Evolutionary conservation across 2,888 invertebrate species (phyloP), one percentile per base, ranked within the genome.

Genomic region (Ophraella communa): DNA sequence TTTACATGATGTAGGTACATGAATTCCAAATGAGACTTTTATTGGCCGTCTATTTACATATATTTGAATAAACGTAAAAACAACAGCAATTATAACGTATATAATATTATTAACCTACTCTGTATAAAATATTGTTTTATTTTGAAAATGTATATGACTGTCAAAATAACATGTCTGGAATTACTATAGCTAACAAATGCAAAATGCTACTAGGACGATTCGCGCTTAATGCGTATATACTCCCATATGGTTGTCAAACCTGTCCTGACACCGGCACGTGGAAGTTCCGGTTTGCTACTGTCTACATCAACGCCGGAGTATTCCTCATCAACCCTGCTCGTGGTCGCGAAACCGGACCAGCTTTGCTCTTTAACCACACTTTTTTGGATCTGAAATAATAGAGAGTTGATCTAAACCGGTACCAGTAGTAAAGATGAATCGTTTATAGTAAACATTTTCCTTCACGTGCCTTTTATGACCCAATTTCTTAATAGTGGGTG

Each of bases 191-290:
- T 35, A 35, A 30, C 11, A 30, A 5, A 30, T 30, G 14, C 24
- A 14, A 10, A 47, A 11, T 24, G 24, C 49, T 24, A 65, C 70
- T 64, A 62, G 58, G 61, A 62, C 59, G 60, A 62, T 65, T 63
- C 52, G 61, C 63, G 33, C 66, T 60, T 64, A 62, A 49, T 63
- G 11, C 20, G 27, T 44, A 20, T 39, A 24, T 49, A 39, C 14
- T 24, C 27, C 67, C 80, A 79, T 77, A 79, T 79, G 79, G 76
- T 73, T 68, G 79, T 78, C 79, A 78, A 79, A 79, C 79, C 79
- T 77, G 78, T 79, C 74, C 72, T 62, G 71, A 71, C 71, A 71
- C 66, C 54, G 77, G 76, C 78, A 79, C 78, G 78, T 77, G 78
- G 72, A 71, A 69, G 75, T 75, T 74, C 76, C 74, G 74, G 75